Evolutionary conservation across 2,113 vertebrate genomes (phyloP).

Genomic region (Pomatorhinus ruficollis): DNA sequence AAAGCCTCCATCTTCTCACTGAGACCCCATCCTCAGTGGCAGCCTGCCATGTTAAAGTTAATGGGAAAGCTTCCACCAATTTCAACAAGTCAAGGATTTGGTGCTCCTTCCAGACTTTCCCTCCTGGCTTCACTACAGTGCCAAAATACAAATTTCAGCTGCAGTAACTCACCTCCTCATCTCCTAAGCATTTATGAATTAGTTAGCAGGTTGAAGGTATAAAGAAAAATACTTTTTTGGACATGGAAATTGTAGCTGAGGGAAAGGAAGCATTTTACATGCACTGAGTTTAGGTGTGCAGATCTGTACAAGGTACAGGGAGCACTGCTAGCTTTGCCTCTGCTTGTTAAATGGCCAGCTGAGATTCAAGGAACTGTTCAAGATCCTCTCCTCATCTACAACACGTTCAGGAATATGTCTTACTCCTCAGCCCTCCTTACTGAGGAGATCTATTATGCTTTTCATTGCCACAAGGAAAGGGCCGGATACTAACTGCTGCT

Average conservation of each 20-base stretch:
- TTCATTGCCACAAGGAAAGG: neutral
- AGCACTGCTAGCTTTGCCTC: neutral
- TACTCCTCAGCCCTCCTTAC: neutral
- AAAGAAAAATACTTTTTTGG: neutral
- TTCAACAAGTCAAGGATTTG: neutral
- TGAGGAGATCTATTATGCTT: neutral
- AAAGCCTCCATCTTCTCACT: neutral
- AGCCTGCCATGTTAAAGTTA: neutral
- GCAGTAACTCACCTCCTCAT: neutral
- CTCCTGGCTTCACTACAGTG: neutral
- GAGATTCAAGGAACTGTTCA: neutral
- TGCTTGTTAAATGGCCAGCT: neutral
- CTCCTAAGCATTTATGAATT: neutral
- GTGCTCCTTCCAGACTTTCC: neutral
- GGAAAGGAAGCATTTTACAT: neutral
- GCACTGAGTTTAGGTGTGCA: neutral
- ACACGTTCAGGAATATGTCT: neutral
- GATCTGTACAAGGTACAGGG: neutral
- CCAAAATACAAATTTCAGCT: neutral
- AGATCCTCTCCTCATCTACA: neutral
- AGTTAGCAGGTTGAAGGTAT: neutral
- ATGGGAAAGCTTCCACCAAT: neutral
- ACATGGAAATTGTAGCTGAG: neutral
- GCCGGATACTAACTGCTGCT: neutral
- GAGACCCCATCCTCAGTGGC: neutral